Percentiles rank a stretch among this genome's conserved stretches.
Evolutionary conservation across 1,140 invertebrate genomes (phyloP).

Genomic region (Drosophila repletoides): DNA sequence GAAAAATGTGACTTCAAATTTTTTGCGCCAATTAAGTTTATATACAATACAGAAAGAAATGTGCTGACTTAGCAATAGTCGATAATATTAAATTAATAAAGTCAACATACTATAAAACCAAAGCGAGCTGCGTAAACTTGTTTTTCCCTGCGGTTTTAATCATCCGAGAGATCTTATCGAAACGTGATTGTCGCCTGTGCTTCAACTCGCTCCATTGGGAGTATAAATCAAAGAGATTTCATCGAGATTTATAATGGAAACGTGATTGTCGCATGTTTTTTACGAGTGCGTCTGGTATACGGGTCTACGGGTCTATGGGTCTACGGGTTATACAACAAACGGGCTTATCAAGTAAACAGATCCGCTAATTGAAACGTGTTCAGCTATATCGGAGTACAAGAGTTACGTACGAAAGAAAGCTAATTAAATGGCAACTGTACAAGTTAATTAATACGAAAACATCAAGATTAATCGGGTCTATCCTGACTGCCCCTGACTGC

Average conservation of each 20-base stretch:
- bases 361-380: constrained; percentile 27
- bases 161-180: not conserved
- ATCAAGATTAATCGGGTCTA: too few relatives aligned
- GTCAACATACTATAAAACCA: constrained; percentile 41
- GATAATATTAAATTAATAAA: constrained; percentile 71
- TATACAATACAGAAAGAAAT: constrained; percentile 64
- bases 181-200: constrained; percentile 3
- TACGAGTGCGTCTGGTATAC: too few relatives aligned
- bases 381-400: not conserved
- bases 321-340: too few relatives aligned
- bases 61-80: constrained; percentile 76
- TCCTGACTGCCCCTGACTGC: too few relatives aligned
- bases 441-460: not conserved
- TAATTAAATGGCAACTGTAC: not conserved
- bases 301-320: too few relatives aligned
- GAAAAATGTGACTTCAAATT: constrained; percentile 61
- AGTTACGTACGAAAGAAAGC: not conserved
- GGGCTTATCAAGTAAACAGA: not conserved
- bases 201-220: too few relatives aligned
- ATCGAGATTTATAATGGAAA: too few relatives aligned
- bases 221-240: too few relatives aligned
- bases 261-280: not conserved
- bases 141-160: too few relatives aligned
- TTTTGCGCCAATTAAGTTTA: constrained; percentile 74
- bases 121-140: too few relatives aligned